Conservation (phyloP, 1,140 invertebrate species). For the Drosophila nigrodunni region DNA sequence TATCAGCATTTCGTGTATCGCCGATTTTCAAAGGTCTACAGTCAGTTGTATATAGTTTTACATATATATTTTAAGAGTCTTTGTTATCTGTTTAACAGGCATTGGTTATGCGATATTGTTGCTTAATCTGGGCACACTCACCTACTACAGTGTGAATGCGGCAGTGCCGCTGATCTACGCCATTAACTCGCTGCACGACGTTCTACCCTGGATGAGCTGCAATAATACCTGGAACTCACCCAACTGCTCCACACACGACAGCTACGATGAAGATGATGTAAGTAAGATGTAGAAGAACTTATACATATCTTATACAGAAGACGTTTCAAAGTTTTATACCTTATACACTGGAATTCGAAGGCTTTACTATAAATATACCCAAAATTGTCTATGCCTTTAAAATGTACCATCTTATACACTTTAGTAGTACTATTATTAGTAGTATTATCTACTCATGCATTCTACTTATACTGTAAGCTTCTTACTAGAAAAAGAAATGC, state of each 20-base stretch:
- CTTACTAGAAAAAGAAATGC: too few species aligned
- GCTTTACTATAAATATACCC: too few species aligned
- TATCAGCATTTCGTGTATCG: conserved; percentile 81
- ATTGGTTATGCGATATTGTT: conserved; percentile 77
- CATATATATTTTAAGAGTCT: neutral
- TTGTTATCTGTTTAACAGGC: conserved; percentile 47
- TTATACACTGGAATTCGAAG: too few species aligned
- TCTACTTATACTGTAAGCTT: neutral
- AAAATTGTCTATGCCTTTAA: too few species aligned
- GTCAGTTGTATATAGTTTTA: neutral
- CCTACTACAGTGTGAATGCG: conserved; percentile 72
- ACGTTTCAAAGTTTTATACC: too few species aligned
- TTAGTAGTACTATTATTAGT: too few species aligned
- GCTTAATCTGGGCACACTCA: conserved; percentile 71
- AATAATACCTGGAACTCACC: conserved; percentile 75
- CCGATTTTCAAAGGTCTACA: conserved; percentile 79
- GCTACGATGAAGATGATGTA: conserved; percentile 58
- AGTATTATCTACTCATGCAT: too few species aligned
- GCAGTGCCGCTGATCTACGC: conserved; percentile 78
- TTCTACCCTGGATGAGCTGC: conserved; percentile 78
- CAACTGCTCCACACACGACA: conserved; percentile 68
- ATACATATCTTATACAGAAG: too few species aligned
- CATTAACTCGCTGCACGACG: conserved; percentile 57
- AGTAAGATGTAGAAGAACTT: conserved; percentile 1
- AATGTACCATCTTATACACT: too few species aligned